Evolutionary conservation across 2,797 vertebrate species (phyloP).

Genomic region (Coccyzus lansbergi): DNA sequence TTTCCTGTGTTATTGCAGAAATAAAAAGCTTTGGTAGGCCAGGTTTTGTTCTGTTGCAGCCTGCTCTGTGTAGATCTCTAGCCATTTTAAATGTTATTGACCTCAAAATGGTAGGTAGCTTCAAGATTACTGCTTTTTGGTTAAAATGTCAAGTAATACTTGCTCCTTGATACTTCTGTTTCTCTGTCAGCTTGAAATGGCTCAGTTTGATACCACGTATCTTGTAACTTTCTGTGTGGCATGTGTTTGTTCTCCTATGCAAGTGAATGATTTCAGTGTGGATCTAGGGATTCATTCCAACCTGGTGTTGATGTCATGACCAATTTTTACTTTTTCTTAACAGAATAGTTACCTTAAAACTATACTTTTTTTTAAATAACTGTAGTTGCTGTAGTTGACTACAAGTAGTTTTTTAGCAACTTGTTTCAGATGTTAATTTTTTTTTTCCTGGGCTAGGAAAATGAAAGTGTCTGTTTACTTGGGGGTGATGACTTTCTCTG

Average conservation of each 20-base stretch:
- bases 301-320: neutral
- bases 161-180: neutral
- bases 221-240: neutral
- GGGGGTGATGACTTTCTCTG: neutral
- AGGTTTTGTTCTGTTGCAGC: neutral
- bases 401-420: neutral
- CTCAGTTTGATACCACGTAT: neutral
- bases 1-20: conserved; percentile 28
- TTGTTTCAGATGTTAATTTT: neutral
- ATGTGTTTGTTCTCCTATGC: neutral
- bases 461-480: neutral
- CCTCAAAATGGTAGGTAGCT: neutral
- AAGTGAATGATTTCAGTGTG: accelerated
- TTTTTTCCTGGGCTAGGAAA: neutral
- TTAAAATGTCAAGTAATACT: neutral
- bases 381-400: neutral
- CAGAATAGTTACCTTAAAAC: neutral
- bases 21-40: neutral
- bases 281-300: neutral
- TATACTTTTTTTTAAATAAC: neutral
- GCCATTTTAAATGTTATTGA: neutral
- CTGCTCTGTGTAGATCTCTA: accelerated
- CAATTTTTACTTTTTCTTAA: neutral
- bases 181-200: neutral
- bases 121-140: neutral